These are phyloP conservation scores for Chionoecetes opilio DNA, from an alignment of 1,140 invertebrate species.

Conservation along the genomic window DNA sequence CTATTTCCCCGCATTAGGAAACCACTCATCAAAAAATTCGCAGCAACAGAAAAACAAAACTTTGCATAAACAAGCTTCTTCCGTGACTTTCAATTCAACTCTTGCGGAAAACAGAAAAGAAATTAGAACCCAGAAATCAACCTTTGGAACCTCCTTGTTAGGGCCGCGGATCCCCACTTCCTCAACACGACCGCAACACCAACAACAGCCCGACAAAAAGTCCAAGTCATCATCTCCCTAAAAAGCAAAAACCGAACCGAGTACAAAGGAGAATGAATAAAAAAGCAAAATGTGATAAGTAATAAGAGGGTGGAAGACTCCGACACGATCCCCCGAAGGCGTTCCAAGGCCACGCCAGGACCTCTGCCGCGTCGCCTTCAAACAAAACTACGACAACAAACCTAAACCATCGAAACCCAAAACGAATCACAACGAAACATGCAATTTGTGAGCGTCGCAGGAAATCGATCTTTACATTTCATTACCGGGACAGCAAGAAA, in stretches of 20 bases:
- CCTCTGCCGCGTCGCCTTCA: neutral
- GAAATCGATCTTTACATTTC: constrained; percentile 10
- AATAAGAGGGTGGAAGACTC: neutral
- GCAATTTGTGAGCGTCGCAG: neutral
- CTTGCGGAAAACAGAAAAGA: neutral
- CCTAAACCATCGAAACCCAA: neutral
- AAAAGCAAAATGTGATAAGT: neutral
- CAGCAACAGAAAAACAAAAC: neutral
- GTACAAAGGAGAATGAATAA: neutral
- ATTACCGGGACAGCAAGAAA: neutral
- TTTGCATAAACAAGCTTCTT: neutral
- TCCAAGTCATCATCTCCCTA: neutral
- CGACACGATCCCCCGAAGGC: neutral
- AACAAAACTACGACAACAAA: neutral
- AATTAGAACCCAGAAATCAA: neutral
- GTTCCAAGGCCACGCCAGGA: neutral
- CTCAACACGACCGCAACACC: neutral
- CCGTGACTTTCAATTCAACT: neutral
- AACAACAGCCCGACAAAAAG: neutral
- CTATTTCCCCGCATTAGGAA: constrained; percentile 19
- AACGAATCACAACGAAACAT: neutral
- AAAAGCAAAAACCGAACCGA: neutral
- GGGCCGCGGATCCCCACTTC: neutral
- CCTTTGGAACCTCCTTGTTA: neutral
- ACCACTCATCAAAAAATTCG: neutral